A percentile compares a stretch with the other conserved stretches of the same genome.
These are phyloP conservation scores for Ctenosaura bakeri DNA, from an alignment of 2,797 vertebrate species.

Conservation along the genomic window DNA sequence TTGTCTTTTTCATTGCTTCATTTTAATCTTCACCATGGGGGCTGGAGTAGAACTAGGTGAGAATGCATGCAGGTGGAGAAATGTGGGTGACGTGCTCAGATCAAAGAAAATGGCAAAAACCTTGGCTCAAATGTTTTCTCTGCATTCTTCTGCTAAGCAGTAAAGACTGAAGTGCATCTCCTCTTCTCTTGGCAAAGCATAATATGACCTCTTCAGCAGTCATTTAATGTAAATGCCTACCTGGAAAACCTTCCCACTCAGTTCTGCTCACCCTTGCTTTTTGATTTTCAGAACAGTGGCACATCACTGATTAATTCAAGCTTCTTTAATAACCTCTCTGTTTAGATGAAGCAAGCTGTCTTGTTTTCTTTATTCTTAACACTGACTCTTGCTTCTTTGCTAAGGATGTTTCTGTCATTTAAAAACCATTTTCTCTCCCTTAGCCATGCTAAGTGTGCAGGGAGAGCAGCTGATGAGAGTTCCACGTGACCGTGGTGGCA, in stretches of 20 bases:
- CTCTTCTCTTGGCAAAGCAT: neutral
- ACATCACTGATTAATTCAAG: constrained; percentile 84
- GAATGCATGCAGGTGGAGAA: neutral
- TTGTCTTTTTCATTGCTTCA: neutral
- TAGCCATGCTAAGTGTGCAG: constrained; percentile 70
- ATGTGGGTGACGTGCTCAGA: neutral
- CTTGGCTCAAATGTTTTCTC: fast-evolving
- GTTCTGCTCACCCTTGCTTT: constrained; percentile 66
- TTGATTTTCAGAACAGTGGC: constrained; percentile 73
- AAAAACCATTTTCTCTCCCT: constrained; percentile 74
- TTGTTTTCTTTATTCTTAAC: constrained; percentile 84
- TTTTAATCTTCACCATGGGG: constrained; percentile 8
- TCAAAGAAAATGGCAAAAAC: neutral
- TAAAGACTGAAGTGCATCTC: neutral
- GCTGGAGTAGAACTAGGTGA: constrained; percentile 17
- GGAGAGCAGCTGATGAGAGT: constrained; percentile 74
- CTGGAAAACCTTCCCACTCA: constrained; percentile 40
- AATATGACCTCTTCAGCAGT: neutral
- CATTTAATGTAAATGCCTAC: constrained; percentile 4
- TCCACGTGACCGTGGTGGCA: constrained; percentile 63
- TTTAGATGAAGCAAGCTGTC: constrained; percentile 85
- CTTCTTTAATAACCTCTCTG: constrained; percentile 83
- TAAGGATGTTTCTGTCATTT: constrained; percentile 83
- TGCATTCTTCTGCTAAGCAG: neutral
- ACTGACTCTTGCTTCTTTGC: constrained; percentile 78